A percentile compares a stretch with the other conserved stretches of the same genome.
Evolutionary conservation across 2,888 invertebrate species (phyloP).

Genomic region (Cryptophagus acutangulus): DNA sequence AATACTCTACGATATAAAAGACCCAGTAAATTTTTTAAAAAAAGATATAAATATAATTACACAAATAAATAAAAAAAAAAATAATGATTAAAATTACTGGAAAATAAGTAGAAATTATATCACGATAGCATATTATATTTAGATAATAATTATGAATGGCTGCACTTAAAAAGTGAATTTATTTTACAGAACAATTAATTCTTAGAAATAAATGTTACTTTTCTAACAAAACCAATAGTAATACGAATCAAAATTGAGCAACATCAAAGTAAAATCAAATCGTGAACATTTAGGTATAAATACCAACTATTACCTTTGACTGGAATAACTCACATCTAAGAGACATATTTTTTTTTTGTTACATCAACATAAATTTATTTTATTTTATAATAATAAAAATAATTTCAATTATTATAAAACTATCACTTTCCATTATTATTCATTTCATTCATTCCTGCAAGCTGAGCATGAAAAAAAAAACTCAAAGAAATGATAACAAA

Average conservation of each 20-base stretch:
- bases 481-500: no score
- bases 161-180: no score
- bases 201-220: no score
- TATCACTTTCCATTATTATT: constrained; percentile 49
- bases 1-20: no score
- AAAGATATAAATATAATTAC: background rate
- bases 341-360: constrained; percentile 30
- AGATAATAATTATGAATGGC: background rate
- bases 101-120: background rate
- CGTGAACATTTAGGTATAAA: no score
- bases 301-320: constrained; percentile 34
- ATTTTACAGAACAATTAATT: no score
- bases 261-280: no score
- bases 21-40: background rate
- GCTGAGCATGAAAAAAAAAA: constrained; percentile 48
- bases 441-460: constrained; percentile 45
- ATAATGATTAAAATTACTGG: background rate
- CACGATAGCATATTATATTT: background rate
- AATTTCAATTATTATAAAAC: constrained; percentile 48
- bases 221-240: no score
- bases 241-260: no score
- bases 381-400: constrained; percentile 41
- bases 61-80: background rate
- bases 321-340: constrained; percentile 46
- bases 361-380: constrained; percentile 41